Base-by-base conservation (phyloP, 2,113 vertebrate genomes). In the Etheostoma cragini region DNA sequence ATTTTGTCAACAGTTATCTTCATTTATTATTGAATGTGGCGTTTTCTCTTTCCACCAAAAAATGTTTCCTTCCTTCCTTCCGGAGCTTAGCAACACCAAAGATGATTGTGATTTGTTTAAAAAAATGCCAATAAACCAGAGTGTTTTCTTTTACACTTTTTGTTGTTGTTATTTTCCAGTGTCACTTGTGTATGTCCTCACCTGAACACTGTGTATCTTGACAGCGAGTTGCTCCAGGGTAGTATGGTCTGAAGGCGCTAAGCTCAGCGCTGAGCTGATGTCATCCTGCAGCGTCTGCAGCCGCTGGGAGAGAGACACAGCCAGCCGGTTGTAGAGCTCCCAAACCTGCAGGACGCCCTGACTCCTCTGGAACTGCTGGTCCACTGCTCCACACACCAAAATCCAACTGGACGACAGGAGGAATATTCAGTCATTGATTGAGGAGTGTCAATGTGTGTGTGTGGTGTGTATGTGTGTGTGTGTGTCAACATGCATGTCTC, bases 401-500 rank as follows among this genome's bases (percentile, higher is more conserved):
- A 90, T 85, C 98, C 97, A 98, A 68, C 98, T 99, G 73, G 21
- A 46, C 81, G 72, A 72, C 33, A 17, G 10, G 12, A 42, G 2
- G 3, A 30, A 2, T 0, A 11, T 42, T 42, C 10, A 42, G 38
- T 30, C 30, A 22, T 2, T 45, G 5, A n/a, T 12, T 66, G 38
- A 16, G 1, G 6, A 49, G 66, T 49, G 60, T 57, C 16, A 57
- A 17, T n/a, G 22, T 21, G 42, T 62, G n/a, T 19, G 11, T 61
- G 16, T 38, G 0, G 6, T 35, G 14, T 0, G 46, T 53, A 4
- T 21, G 64, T 69, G 8, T 26, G 33, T 54, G 15, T 13, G 58
- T 21, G 5, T n/a, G 38, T 10, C 0, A 11, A 45, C 24, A 14
- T 57, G 53, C 4, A 26, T 57, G 68, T 62, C 69, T 68, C 91